Conservation (phyloP, 2,888 invertebrate genomes). For the Dicycla oo region DNA sequence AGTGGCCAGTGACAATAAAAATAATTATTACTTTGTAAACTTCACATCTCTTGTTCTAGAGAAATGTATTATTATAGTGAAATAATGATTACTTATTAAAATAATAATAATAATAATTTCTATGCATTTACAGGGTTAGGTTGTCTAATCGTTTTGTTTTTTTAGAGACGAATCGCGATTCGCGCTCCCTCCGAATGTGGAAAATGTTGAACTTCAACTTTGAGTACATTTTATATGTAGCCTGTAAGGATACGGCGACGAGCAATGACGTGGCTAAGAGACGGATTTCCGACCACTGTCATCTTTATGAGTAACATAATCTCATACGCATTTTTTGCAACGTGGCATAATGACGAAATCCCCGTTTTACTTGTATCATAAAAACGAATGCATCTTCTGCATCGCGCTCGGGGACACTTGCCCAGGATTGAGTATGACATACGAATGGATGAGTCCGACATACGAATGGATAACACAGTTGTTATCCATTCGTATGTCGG, state of each 20-base stretch:
- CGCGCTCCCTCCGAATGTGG: background rate
- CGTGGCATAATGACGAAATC: constrained; percentile 36
- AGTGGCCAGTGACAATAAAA: constrained; percentile 84
- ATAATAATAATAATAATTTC: background rate
- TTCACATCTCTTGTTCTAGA: constrained; percentile 17
- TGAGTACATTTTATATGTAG: constrained; percentile 17
- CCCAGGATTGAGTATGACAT: background rate
- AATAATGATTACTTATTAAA: background rate
- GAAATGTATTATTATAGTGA: background rate
- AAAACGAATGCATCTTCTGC: background rate
- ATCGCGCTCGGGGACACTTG: too few relatives aligned
- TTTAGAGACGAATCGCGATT: background rate
- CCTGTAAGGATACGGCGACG: background rate
- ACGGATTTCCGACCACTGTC: background rate
- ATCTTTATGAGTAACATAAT: constrained; percentile 17
- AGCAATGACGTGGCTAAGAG: constrained; percentile 39
- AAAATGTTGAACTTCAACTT: background rate
- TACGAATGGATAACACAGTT: too few relatives aligned
- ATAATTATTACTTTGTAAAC: constrained; percentile 19
- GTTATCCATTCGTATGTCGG: background rate
- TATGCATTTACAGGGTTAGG: background rate
- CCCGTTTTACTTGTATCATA: background rate
- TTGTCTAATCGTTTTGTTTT: background rate
- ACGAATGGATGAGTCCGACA: too few relatives aligned
- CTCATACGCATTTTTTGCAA: constrained; percentile 45